Evolutionary conservation across 2,113 vertebrate species (phyloP).

Genomic region (Nothocercus nigrocapillus): DNA sequence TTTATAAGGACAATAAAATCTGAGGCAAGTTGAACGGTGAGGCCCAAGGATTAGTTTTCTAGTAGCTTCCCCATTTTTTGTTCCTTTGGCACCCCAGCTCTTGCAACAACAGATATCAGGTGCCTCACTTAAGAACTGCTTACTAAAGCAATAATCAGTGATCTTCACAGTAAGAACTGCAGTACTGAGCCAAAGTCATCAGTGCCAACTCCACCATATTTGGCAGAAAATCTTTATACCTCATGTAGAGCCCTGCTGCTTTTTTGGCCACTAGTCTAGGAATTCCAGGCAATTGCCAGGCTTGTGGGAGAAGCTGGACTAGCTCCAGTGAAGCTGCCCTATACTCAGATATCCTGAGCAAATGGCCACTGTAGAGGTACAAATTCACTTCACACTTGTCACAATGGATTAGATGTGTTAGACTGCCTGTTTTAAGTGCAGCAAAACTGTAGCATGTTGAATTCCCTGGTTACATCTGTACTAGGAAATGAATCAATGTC

Average conservation of each 20-base stretch:
- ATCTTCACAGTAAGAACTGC: slow-evolving; percentile 75
- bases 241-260: slow-evolving; percentile 61
- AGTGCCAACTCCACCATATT: slow-evolving; percentile 61
- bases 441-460: not conserved
- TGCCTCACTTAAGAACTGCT: slow-evolving; percentile 77
- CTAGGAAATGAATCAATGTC: not conserved
- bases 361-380: slow-evolving; percentile 37
- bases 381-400: not conserved
- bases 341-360: slow-evolving; percentile 27
- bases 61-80: slow-evolving; percentile 25
- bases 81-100: slow-evolving; percentile 67
- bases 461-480: not conserved
- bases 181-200: slow-evolving; percentile 47
- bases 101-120: slow-evolving; percentile 73
- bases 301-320: slow-evolving; percentile 27
- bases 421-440: not conserved
- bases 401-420: not conserved
- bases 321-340: slow-evolving; percentile 1
- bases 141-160: slow-evolving; percentile 73
- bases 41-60: not conserved
- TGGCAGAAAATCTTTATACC: slow-evolving; percentile 53
- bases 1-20: slow-evolving; percentile 18
- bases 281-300: slow-evolving; percentile 41
- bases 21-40: not conserved
- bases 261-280: slow-evolving; percentile 22